Evolutionary conservation across 2,113 vertebrate genomes (phyloP).

Genomic region (Hippocampus mohnikei): DNA sequence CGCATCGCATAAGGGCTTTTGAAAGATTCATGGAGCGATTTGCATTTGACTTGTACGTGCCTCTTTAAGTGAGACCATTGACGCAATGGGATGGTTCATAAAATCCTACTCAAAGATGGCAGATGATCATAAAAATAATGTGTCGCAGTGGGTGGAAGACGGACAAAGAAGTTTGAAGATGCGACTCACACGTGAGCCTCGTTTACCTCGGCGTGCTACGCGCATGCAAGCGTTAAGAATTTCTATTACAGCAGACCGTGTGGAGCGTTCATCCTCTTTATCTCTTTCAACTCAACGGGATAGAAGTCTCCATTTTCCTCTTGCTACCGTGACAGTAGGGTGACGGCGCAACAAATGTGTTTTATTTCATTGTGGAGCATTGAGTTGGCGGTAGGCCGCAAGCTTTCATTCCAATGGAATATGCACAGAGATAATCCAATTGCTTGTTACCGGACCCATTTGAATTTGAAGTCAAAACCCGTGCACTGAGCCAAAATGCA

Average conservation of each 20-base stretch:
- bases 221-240: conserved; percentile 19
- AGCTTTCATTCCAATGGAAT: conserved; percentile 19
- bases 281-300: conserved; percentile 35
- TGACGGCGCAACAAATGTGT: conserved; percentile 29
- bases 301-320: conserved; percentile 39
- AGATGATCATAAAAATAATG: conserved; percentile 7
- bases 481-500: not conserved
- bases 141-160: conserved; percentile 9
- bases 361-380: conserved; percentile 29
- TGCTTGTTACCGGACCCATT: not conserved
- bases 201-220: conserved; percentile 4
- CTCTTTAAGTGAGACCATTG: conserved; percentile 40
- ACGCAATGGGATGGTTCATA: conserved; percentile 34
- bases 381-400: conserved; percentile 19
- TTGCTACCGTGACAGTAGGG: conserved; percentile 44
- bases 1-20: conserved; percentile 44
- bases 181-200: not conserved
- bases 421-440: not conserved
- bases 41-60: conserved; percentile 50
- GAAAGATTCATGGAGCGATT: conserved; percentile 66
- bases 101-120: conserved; percentile 38
- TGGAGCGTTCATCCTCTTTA: conserved; percentile 37
- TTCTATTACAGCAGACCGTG: conserved; percentile 9
- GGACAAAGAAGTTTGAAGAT: not conserved
- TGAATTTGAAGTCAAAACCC: not conserved